Evolutionary conservation across 1,140 invertebrate genomes (phyloP).

Genomic region (Camponotus vicinus): DNA sequence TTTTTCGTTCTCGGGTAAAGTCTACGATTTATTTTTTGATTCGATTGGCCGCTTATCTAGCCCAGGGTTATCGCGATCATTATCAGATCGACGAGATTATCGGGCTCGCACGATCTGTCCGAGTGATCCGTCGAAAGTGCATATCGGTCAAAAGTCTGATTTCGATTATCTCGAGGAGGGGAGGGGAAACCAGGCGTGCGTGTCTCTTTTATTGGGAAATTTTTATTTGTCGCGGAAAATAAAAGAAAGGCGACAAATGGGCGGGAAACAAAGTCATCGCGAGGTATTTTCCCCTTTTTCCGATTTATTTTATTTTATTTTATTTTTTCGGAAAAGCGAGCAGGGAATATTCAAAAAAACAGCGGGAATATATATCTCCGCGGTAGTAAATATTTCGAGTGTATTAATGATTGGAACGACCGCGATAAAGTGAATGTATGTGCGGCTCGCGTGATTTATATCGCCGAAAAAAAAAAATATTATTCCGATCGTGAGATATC

Average conservation of each 20-base stretch:
- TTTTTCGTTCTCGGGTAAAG: constrained; percentile 38
- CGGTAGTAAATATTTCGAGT: constrained; percentile 28
- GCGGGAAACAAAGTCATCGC: not conserved
- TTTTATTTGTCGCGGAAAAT: not conserved
- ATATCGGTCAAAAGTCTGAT: constrained; percentile 51
- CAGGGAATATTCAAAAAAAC: not conserved
- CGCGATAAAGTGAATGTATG: constrained; percentile 44
- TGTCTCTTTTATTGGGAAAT: not conserved
- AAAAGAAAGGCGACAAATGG: not conserved
- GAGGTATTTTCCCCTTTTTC: not conserved
- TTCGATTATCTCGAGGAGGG: constrained; percentile 21
- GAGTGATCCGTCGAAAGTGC: constrained; percentile 29
- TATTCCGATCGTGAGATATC: constrained; percentile 58
- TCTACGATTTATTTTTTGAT: constrained; percentile 19
- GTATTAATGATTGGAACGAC: constrained; percentile 30
- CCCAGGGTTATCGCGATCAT: constrained; percentile 33
- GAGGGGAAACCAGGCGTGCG: too few relatives aligned
- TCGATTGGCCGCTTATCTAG: constrained; percentile 25
- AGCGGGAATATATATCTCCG: not conserved
- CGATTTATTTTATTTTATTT: too few relatives aligned
- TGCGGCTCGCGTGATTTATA: constrained; percentile 45
- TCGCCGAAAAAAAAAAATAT: constrained; percentile 51
- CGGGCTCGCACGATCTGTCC: not conserved
- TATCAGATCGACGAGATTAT: constrained; percentile 16
- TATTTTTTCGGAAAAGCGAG: not conserved